Evolutionary conservation across 2,888 invertebrate species (phyloP), one percentile per base, ranked within the genome.

Genomic region (Emmelina monodactyla): DNA sequence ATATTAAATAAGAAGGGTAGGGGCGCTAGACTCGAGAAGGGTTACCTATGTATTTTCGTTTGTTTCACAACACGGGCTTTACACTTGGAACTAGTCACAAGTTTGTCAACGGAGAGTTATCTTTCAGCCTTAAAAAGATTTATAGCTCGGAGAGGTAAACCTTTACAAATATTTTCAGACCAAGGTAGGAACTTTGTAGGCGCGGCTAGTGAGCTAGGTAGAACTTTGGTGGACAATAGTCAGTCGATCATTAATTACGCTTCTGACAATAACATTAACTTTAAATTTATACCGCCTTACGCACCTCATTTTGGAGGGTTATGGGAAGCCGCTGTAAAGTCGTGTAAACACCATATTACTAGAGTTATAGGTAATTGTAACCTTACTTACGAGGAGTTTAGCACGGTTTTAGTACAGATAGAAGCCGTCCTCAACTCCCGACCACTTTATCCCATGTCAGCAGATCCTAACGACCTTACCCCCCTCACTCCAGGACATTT

Each of bases 401-500:
- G 19, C 9, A 19, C 19, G 19, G 19, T 37, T 10, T 40, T 38
- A 19, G 30, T 35, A 15, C 38, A 38, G 28, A 34, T 38, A 11
- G 42, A 40, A 36, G 40, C 40, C 14, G 22, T 40, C 16, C 37
- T 44, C 6, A 44, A 44, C 29, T 44, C 43, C 33, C 38, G 45
- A 12, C 42, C 43, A 4, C 25, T 43, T 14, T 13, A 19, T 15
- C 41, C 42, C 15, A 11, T 44, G 22, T 42, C 44, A 11, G 4
- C 42, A 9, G 44, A 46, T 34, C 40, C 46, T 1, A 14, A 16
- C 2, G 46, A 44, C 19, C 16, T 32, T 2, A 25, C 22, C 12
- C 36, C 41, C 0, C 41, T 42, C 2, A 41, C 32, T 9, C 42
- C 42, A 5, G 38, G 16, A 5, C 44, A 44, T 28, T 42, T 42